Evolutionary conservation across 2,888 invertebrate genomes (phyloP), one percentile per base, ranked within the genome.

Genomic region (Arge pagana): DNA sequence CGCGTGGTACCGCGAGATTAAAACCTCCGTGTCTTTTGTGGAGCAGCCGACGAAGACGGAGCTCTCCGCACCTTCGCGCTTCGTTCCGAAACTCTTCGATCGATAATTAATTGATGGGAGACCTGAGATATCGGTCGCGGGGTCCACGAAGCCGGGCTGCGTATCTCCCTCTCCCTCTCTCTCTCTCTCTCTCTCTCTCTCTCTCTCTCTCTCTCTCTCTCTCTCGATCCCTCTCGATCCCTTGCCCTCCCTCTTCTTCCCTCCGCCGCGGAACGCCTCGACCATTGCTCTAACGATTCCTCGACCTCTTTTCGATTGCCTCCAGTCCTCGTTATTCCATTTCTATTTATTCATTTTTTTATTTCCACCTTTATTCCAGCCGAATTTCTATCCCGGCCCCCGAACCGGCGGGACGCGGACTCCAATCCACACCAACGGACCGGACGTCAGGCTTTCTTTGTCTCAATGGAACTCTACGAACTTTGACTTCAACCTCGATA

Each of bases 61-160:
- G 61, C 45, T 50, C 56, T 58, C 57, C 58, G 49, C 50, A 57
- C 55, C 58, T 50, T 52, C 57, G 56, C 43, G 51, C 57, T 45
- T 55, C 51, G 54, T 50, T 53, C 56, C 28, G 18, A 42, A n/a
- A 21, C 35, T 23, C 33, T 33, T 42, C 48, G 56, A 48, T 59
- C 59, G 60, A 65, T 69, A 71, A 71, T 71, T 71, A 71, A 71
- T 71, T 69, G 67, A 71, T 69, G 71, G 67, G 49, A 56, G 53
- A 52, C 54, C 59, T 52, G 49, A 64, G 70, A 70, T 70, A 69
- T 60, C 61, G 60, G 15, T 23, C 16, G 15, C 13, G 10, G 19
- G 35, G 23, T 33, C 23, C 16, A 40, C 48, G 51, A 66, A n/a
- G n/a, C n/a, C n/a, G n/a, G n/a, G n/a, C n/a, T n/a, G n/a, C n/a